Evolutionary conservation across 2,888 invertebrate species (phyloP).

Genomic region (Odontomyia ornata): DNA sequence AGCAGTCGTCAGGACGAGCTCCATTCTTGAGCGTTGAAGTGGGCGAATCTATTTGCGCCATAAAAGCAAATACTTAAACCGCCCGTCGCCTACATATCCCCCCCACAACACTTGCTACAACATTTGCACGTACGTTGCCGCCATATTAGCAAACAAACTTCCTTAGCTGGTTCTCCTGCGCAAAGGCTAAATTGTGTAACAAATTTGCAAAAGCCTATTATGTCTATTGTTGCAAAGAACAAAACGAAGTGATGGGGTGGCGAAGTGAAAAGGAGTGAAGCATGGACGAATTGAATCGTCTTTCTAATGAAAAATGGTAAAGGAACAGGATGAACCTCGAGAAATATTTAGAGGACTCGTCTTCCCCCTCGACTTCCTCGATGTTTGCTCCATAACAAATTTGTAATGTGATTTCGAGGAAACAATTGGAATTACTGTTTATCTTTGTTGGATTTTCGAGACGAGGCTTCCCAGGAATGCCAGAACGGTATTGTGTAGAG

Average conservation of each 20-base stretch:
- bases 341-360: neutral
- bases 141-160: conserved; percentile 14
- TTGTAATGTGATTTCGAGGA: conserved; percentile 48
- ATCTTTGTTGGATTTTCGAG: conserved; percentile 43
- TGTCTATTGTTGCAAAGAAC: conserved; percentile 41
- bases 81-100: neutral
- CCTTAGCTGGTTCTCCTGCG: conserved; percentile 1
- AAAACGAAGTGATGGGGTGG: neutral
- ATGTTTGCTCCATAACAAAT: conserved; percentile 42
- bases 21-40: conserved; percentile 36
- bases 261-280: neutral
- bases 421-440: conserved; percentile 50
- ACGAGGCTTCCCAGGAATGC: neutral
- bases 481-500: conserved; percentile 40
- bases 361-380: conserved; percentile 13
- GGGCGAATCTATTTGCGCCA: conserved; percentile 49
- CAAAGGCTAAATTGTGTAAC: conserved; percentile 47
- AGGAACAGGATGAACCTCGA: neutral
- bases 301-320: neutral
- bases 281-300: neutral
- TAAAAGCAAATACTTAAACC: conserved; percentile 46
- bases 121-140: conserved; percentile 4
- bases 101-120: conserved; percentile 1
- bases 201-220: conserved; percentile 47
- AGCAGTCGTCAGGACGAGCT: neutral